Percentiles rank a stretch among this genome's conserved stretches.
Evolutionary conservation across 2,113 vertebrate species (phyloP).

Genomic region (Cebidichthys violaceus): DNA sequence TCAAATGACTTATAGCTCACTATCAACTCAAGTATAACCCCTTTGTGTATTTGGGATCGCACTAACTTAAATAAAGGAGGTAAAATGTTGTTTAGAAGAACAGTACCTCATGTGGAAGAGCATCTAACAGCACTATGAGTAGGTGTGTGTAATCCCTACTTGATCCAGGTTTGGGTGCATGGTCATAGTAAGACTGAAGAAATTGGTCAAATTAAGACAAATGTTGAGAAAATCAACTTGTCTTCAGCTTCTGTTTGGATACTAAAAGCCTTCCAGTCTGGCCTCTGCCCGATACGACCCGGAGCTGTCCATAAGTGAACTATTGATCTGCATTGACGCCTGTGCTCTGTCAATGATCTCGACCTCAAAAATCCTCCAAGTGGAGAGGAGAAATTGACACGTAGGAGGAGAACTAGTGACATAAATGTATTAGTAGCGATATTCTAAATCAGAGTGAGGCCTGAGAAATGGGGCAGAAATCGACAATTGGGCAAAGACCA

Average conservation of each 20-base stretch:
- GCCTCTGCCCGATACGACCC: not conserved
- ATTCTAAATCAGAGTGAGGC: conserved; percentile 9
- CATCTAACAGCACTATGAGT: not conserved
- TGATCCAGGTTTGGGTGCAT: not conserved
- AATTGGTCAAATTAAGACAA: not conserved
- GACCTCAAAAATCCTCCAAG: conserved; percentile 15
- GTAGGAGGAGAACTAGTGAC: conserved; percentile 26
- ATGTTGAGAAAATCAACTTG: not conserved
- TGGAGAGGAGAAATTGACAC: conserved; percentile 29
- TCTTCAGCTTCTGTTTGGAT: not conserved
- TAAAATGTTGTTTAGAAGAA: not conserved
- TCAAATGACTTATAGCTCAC: too few relatives aligned
- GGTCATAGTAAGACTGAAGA: not conserved
- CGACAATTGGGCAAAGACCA: conserved; percentile 10
- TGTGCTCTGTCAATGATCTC: conserved; percentile 37
- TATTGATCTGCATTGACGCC: conserved; percentile 50
- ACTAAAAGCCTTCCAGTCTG: not conserved
- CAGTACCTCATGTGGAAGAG: not conserved
- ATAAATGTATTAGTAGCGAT: conserved; percentile 49
- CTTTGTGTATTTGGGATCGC: too few relatives aligned
- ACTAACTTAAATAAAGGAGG: too few relatives aligned
- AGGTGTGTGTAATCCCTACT: not conserved
- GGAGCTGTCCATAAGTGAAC: conserved; percentile 11
- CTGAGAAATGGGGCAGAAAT: not conserved
- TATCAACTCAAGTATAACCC: too few relatives aligned